phyloP scores from a whole-genome alignment of 1,140 invertebrate genomes.

The Frieseomelitta varia region DNA sequence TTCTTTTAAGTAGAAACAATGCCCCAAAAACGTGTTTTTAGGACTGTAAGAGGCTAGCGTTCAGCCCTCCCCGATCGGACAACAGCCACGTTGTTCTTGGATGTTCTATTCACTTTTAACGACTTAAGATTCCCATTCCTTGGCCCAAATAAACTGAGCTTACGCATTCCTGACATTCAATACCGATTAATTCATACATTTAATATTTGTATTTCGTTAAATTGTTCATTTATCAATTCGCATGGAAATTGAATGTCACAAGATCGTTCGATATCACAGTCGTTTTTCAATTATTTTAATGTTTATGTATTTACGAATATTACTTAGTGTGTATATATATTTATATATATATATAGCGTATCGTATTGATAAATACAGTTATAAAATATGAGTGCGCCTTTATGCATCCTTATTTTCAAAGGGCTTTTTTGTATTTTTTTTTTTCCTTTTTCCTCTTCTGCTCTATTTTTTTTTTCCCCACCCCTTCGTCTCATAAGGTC shows the following conservation, averaged over 20 bases:
- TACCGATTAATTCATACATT: slow-evolving; percentile 75
- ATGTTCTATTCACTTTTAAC: slow-evolving; percentile 72
- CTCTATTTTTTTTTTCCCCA: no score
- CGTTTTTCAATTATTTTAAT: slow-evolving; percentile 79
- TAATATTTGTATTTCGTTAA: slow-evolving; percentile 72
- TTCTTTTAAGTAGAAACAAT: slow-evolving; percentile 78
- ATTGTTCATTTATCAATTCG: slow-evolving; percentile 74
- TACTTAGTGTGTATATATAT: slow-evolving; percentile 77
- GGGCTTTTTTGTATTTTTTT: slow-evolving; percentile 61
- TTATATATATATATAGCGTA: slow-evolving; percentile 74
- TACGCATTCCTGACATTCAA: slow-evolving; percentile 73
- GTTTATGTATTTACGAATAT: slow-evolving; percentile 80
- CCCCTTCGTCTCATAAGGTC: slow-evolving; percentile 31
- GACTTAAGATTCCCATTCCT: slow-evolving; percentile 76
- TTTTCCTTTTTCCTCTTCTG: slow-evolving; percentile 27
- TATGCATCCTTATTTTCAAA: slow-evolving; percentile 42
- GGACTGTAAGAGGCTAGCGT: slow-evolving; percentile 76
- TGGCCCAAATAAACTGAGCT: slow-evolving; percentile 69
- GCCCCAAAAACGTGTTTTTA: slow-evolving; percentile 71
- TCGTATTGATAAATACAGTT: slow-evolving; percentile 79
- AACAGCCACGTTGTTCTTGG: slow-evolving; percentile 76
- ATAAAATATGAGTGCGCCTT: slow-evolving; percentile 79
- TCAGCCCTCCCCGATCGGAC: slow-evolving; percentile 80
- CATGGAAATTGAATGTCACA: slow-evolving; percentile 81
- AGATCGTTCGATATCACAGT: slow-evolving; percentile 83